A percentile compares a stretch with the other conserved stretches of the same genome.
Conservation (phyloP, 2,797 vertebrate genomes). For the Platyrinchus mystaceus region DNA sequence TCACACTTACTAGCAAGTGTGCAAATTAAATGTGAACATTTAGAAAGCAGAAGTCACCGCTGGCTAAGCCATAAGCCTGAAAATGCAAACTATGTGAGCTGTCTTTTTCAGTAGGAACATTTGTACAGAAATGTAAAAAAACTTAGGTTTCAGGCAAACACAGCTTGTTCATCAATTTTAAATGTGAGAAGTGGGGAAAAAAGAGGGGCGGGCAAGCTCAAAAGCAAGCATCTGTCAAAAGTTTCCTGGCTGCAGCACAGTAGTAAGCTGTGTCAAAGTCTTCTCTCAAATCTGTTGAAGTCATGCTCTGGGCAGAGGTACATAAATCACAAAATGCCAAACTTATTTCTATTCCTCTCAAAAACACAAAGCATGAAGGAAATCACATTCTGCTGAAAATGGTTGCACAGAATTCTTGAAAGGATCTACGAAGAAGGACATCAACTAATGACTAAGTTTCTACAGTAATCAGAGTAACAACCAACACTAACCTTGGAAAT, state of each 20-base stretch:
- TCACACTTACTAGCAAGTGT: neutral
- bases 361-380: neutral
- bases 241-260: neutral
- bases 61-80: neutral
- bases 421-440: neutral
- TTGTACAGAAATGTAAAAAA: neutral
- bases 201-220: neutral
- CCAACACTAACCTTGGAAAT: neutral
- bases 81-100: neutral
- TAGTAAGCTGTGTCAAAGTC: neutral
- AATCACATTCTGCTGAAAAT: neutral
- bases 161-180: neutral
- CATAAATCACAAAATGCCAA: neutral
- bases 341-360: neutral
- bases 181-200: neutral
- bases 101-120: neutral
- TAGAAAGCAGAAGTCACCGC: neutral
- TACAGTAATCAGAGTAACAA: neutral
- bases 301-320: neutral
- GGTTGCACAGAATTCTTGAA: neutral
- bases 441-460: neutral
- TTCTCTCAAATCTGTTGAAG: conserved; percentile 3
- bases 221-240: neutral
- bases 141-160: neutral
- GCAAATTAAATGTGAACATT: neutral